Evolutionary conservation across 2,888 invertebrate species (phyloP).

Genomic region (Scrobipalpa atriplicella): DNA sequence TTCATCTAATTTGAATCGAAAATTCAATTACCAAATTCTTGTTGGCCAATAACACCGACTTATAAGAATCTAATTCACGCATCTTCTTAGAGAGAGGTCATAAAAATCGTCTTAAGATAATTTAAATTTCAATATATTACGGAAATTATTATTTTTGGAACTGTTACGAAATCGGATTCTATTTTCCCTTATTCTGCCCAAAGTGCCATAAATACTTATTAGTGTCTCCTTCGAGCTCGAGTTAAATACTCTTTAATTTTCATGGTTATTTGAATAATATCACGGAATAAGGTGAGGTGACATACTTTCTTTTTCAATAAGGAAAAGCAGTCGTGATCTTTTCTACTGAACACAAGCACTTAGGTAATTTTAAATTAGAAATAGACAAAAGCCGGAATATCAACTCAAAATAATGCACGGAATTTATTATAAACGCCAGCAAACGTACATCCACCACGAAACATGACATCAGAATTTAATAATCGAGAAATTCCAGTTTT

Average conservation of each 20-base stretch:
- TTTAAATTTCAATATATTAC: slow-evolving; percentile 69
- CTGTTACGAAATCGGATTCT: slow-evolving; percentile 57
- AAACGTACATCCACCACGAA: too few species aligned
- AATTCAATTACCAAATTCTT: slow-evolving; percentile 29
- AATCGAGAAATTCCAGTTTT: too few species aligned
- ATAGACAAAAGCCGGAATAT: too few species aligned
- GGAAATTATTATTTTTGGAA: slow-evolving; percentile 57
- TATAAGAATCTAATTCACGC: slow-evolving; percentile 63
- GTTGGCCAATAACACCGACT: slow-evolving; percentile 49
- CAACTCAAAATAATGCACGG: too few species aligned
- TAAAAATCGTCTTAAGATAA: slow-evolving; percentile 71
- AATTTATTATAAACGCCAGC: too few species aligned
- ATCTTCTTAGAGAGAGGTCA: slow-evolving; percentile 49
- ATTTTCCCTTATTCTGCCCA: slow-evolving; percentile 59
- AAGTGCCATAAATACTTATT: slow-evolving; percentile 70
- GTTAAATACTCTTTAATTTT: slow-evolving; percentile 54
- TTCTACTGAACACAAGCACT: not conserved
- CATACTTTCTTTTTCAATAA: not conserved
- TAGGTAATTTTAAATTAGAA: too few species aligned
- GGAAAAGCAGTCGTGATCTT: not conserved
- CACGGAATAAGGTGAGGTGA: slow-evolving; percentile 8
- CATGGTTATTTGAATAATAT: slow-evolving; percentile 37
- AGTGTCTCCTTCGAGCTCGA: slow-evolving; percentile 50
- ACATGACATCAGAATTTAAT: too few species aligned
- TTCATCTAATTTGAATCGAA: not conserved